Base-by-base conservation (phyloP, 2,888 invertebrate species). In the Aquatica leii region DNA sequence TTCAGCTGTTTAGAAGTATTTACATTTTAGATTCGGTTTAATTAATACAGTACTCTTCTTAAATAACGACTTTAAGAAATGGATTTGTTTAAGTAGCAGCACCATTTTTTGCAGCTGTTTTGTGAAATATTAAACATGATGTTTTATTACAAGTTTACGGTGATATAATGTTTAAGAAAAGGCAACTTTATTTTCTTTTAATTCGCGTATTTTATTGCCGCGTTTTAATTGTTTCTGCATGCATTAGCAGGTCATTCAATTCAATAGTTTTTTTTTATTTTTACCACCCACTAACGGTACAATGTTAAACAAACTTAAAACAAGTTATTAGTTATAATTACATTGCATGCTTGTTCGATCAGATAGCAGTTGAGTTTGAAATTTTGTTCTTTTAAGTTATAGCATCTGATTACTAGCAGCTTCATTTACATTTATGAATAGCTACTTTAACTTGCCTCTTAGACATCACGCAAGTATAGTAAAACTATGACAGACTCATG, bases 301-400 rank as follows among this genome's bases (percentile, higher is more conserved):
- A 65, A 57, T 65, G 65, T 59, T 56, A 65, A 65, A 72, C 70
- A 71, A 67, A 70, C 66, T 70, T 64, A 68, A 78, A 80, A 80
- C 79, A 79, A 78, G 77, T 78, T 77, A 80, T 79, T 79, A 80
- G 78, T 77, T 80, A 78, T 79, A 80, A 80, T 80, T 78, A 78
- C 77, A 76, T 80, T 75, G 79, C 80, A 78, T 79, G 80, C 59
- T 43, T 58, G 63, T 59, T 59, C 59, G 59, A 63, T 63, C 63
- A 63, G 80, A 80, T 80, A 78, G 48, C 71, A 67, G 62, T 58
- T 68, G 64, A 72, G 75, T 75, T 78, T 75, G 77, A 79, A 80
- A 78, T 78, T 79, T 78, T 76, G 78, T 77, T 77, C 76, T 76
- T 77, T 74, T 79, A 80, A 80, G 77, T 80, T 79, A 79, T 78